phyloP scores from a whole-genome alignment of 2,797 vertebrate genomes.

The Babyrousa celebensis region DNA sequence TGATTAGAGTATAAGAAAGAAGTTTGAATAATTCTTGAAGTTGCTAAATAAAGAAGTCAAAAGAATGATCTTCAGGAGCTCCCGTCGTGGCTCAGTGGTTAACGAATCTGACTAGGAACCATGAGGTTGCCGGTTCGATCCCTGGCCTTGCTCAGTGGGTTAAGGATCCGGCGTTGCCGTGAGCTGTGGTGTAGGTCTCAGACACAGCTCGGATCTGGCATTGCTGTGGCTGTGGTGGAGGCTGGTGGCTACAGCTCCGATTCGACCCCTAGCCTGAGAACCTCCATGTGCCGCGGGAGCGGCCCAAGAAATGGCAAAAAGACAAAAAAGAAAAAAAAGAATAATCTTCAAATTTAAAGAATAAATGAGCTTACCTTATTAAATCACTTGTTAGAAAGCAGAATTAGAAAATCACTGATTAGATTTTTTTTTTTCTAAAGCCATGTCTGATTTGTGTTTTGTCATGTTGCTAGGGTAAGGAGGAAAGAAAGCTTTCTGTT shows the following conservation, averaged over 20 bases:
- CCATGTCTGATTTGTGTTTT: not conserved
- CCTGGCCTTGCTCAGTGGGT: too few species aligned
- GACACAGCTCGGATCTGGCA: too few species aligned
- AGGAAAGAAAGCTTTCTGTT: constrained; percentile 3
- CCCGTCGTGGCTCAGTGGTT: too few species aligned
- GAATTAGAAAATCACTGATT: not conserved
- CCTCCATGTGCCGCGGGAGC: too few species aligned
- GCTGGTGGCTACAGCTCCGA: too few species aligned
- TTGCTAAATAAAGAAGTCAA: not conserved
- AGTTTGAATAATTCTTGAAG: not conserved
- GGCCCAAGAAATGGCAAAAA: too few species aligned
- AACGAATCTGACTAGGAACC: too few species aligned
- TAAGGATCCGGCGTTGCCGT: too few species aligned
- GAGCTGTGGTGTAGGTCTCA: too few species aligned
- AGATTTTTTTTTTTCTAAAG: not conserved
- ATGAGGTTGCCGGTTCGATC: too few species aligned
- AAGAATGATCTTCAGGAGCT: not conserved
- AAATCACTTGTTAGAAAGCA: not conserved
- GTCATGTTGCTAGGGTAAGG: not conserved
- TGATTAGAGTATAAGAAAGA: not conserved
- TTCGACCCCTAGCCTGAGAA: too few species aligned
- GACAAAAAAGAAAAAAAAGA: not conserved
- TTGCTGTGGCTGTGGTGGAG: too few species aligned
- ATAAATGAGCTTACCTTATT: not conserved
- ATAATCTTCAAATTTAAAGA: constrained; percentile 22